A percentile compares a stretch with the other conserved stretches of the same genome.
These are phyloP conservation scores for Agrilus cyanescens DNA, from an alignment of 2,888 invertebrate species.

Conservation along the genomic window DNA sequence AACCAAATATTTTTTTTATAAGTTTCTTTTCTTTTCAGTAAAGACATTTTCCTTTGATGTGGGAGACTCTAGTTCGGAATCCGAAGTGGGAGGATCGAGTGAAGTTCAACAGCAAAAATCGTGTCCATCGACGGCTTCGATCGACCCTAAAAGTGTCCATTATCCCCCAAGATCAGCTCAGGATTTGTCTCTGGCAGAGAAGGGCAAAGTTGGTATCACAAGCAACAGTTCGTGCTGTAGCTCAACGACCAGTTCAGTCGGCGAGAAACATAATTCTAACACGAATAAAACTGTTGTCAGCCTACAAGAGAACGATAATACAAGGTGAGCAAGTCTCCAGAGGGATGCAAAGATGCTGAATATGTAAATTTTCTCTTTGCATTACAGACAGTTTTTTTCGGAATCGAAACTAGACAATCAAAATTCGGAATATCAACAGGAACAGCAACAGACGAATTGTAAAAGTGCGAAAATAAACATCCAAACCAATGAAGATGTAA, in stretches of 20 bases:
- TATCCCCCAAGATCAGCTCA: slow-evolving; percentile 27
- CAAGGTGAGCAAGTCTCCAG: neutral
- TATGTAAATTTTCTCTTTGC: neutral
- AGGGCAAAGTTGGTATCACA: slow-evolving; percentile 37
- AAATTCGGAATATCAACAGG: slow-evolving; percentile 26
- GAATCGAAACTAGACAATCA: slow-evolving; percentile 54
- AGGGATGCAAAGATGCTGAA: too few relatives aligned
- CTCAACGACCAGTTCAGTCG: slow-evolving; percentile 43
- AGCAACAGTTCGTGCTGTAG: slow-evolving; percentile 41
- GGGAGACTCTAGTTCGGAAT: slow-evolving; percentile 62
- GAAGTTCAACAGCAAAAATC: slow-evolving; percentile 23
- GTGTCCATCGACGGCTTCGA: slow-evolving; percentile 16
- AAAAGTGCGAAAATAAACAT: slow-evolving; percentile 39
- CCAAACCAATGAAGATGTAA: slow-evolving; percentile 59
- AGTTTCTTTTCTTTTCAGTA: slow-evolving; percentile 32
- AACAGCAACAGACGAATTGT: slow-evolving; percentile 17
- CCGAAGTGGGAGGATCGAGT: slow-evolving; percentile 41
- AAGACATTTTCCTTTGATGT: slow-evolving; percentile 48
- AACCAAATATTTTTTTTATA: too few relatives aligned
- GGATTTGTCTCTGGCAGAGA: slow-evolving; percentile 40
- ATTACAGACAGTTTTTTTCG: slow-evolving; percentile 32
- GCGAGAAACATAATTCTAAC: slow-evolving; percentile 23
- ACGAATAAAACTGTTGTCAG: slow-evolving; percentile 24
- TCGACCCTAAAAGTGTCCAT: slow-evolving; percentile 38
- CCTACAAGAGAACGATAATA: slow-evolving; percentile 25